Evolutionary conservation across 2,113 vertebrate genomes (phyloP), one percentile per base, ranked within the genome.

Genomic region (Arvicanthis niloticus): DNA sequence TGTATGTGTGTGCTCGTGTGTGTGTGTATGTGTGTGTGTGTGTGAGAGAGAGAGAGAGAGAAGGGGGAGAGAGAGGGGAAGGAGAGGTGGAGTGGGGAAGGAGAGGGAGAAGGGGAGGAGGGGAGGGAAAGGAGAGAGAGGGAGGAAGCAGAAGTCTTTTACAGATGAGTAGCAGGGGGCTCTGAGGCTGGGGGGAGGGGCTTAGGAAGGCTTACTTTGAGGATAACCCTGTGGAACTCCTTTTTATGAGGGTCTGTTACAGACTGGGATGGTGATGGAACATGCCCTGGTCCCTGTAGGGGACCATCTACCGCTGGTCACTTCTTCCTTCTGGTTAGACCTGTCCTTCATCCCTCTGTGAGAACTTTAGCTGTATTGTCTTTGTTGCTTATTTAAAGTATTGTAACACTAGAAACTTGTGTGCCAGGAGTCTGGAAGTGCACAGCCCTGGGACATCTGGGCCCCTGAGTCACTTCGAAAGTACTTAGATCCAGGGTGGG

Each of bases 401-500:
- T 65, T 68, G 2, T 40, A 77, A 88, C 53, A 40, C 56, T 51
- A 29, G 45, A n/a, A 37, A 76, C 37, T 5, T 58, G 37, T 37
- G n/a, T 24, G 31, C 26, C 26, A 6, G 16, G 24, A 93, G 45
- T 53, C 62, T 78, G 84, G 67, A 82, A 5, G 12, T 42, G 31
- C 31, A 21, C 5, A 10, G 53, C n/a, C 45, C 67, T 31, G 58
- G 65, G 26, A 86, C 48, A 24, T 91, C 42, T 22, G 86, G 77
- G 58, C 11, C 21, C 56, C 62, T 67, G 82, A 91, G 88, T 97
- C 94, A 86, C 72, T 9, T 56, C 31, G 42, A 81, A 92, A 77
- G 13, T 24, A 73, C 81, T 89, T 34, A 42, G 80, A 91, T 58
- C 12, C 72, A 60, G 76, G 96, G 84, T 56, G 73, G 87, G 51